These are phyloP conservation scores for Drosophila percnosoma DNA, from an alignment of 2,888 invertebrate species.

Conservation along the genomic window DNA sequence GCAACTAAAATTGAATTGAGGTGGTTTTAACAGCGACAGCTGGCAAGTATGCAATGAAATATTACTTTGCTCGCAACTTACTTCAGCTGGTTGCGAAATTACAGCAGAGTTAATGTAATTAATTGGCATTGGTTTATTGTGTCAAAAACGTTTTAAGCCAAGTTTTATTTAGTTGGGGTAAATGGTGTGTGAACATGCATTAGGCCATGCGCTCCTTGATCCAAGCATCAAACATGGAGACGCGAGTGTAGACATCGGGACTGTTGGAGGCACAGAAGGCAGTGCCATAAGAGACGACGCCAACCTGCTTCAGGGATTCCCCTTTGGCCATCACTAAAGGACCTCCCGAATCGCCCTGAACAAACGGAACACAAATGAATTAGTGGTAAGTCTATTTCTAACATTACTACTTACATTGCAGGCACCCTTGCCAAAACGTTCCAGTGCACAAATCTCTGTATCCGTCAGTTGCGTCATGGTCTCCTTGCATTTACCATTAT, in stretches of 20 bases:
- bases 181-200: too few species aligned
- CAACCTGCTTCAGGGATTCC: constrained; percentile 80
- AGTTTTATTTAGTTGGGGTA: too few species aligned
- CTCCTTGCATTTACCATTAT: constrained; percentile 78
- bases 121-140: neutral
- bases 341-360: constrained; percentile 84
- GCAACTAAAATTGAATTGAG: neutral
- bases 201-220: constrained; percentile 77
- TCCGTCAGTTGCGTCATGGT: constrained; percentile 81
- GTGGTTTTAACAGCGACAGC: neutral
- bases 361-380: neutral
- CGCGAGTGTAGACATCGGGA: constrained; percentile 84
- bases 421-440: constrained; percentile 82
- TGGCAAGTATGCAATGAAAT: constrained; percentile 9
- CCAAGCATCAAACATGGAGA: constrained; percentile 83
- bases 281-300: constrained; percentile 84
- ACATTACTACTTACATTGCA: constrained; percentile 80
- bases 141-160: too few species aligned
- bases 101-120: neutral
- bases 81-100: constrained; percentile 8
- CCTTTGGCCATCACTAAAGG: constrained; percentile 82
- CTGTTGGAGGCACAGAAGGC: constrained; percentile 82
- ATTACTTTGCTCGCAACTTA: neutral
- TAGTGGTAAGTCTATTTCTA: neutral
- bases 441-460: constrained; percentile 84